These are phyloP conservation scores for Phaonia tiefii DNA, from an alignment of 2,888 invertebrate species.

Conservation along the genomic window DNA sequence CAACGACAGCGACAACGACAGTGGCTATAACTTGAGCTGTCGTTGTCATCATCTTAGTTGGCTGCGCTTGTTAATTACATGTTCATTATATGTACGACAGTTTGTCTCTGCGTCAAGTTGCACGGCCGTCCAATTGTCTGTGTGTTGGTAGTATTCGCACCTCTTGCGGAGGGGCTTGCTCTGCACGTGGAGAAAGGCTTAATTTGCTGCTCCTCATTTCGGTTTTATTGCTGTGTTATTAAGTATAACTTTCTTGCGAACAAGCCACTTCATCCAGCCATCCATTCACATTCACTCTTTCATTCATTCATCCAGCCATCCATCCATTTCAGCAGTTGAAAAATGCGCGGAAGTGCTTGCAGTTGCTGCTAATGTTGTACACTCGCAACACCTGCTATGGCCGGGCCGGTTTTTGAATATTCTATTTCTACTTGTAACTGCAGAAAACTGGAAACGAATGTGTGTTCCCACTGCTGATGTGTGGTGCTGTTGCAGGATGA, in stretches of 20 bases:
- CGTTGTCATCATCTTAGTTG: slow-evolving; percentile 63
- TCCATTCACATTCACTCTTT: neutral
- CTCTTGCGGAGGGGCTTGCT: neutral
- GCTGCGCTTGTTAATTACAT: slow-evolving; percentile 62
- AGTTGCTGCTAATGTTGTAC: slow-evolving; percentile 40
- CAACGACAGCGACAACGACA: too few relatives aligned
- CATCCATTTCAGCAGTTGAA: slow-evolving; percentile 50
- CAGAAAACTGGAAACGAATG: slow-evolving; percentile 18
- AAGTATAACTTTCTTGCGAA: slow-evolving; percentile 23
- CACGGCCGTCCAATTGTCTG: too few relatives aligned
- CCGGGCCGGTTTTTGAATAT: slow-evolving; percentile 64
- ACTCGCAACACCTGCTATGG: slow-evolving; percentile 62
- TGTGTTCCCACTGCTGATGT: slow-evolving; percentile 5
- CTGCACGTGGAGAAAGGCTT: slow-evolving; percentile 28
- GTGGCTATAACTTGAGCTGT: too few relatives aligned
- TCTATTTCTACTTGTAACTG: slow-evolving; percentile 50
- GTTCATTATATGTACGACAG: slow-evolving; percentile 19
- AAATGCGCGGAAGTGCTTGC: slow-evolving; percentile 68
- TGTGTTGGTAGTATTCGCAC: too few relatives aligned
- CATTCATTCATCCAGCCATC: neutral
- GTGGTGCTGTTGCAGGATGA: neutral
- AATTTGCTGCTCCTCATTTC: slow-evolving; percentile 19
- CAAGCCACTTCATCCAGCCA: neutral
- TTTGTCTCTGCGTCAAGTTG: too few relatives aligned
- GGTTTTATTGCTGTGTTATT: slow-evolving; percentile 17